Base-by-base conservation (phyloP, 2,888 invertebrate genomes). In the Andrena haemorrhoa region DNA sequence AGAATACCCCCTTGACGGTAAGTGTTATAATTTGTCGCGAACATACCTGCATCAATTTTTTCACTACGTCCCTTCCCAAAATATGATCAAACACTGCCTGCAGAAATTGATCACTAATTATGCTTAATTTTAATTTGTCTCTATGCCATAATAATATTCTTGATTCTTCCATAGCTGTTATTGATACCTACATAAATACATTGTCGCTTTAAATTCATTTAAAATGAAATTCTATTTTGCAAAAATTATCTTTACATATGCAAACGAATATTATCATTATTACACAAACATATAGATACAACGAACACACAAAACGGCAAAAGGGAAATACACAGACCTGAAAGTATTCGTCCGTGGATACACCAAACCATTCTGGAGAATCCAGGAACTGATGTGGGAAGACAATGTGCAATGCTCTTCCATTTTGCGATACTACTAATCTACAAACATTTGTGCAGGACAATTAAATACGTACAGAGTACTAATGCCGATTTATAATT, bases 331-430 rank as follows among this genome's bases (percentile, higher is more conserved):
- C 53, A 71, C 31, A 64, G 94, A 97, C 97, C 95, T 98, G 97
- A 94, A 97, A 98, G 93, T 95, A 97, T 93, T 97, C 97, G 92
- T 97, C 97, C 41, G 97, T 97, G 74, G 97, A 97, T 64, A 97
- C 97, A 83, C 97, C 97, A 94, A 98, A 98, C 97, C 97, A 98
- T 95, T 98, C 98, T 69, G 98, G 97, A 84, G 97, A 97, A 94
- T 98, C 98, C 87, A 98, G 95, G 95, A 98, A 98, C 94, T 98
- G 97, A 95, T 97, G 97, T 77, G 97, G 96, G 94, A 97, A 97
- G 93, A 98, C 97, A 94, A 98, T 97, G 94, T 98, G 97, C 82
- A 98, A 95, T 77, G 97, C 97, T 89, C 97, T 95, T 91, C 97
- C 97, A 94, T 97, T 97, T 94, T 97, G 97, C 16, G 97, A 97